Percentiles rank a stretch among this genome's conserved stretches.
phyloP scores from a whole-genome alignment of 1,140 invertebrate genomes.

The Atta texana region DNA sequence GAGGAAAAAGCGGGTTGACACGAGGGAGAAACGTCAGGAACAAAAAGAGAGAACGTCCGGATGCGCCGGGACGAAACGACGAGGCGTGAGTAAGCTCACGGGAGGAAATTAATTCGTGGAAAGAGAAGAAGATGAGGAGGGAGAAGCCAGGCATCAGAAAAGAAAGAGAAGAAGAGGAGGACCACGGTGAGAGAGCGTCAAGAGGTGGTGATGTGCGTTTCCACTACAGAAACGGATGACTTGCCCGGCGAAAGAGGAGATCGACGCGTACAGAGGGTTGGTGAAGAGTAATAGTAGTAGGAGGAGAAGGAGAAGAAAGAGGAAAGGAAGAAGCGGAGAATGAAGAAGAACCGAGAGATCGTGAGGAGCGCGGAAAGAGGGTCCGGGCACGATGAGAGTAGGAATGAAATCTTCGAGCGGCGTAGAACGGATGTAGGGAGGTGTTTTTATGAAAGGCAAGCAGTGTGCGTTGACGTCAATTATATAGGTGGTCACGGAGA shows the following conservation, averaged over 20 bases:
- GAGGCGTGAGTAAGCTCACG: conserved; percentile 60
- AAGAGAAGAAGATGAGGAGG: conserved; percentile 21
- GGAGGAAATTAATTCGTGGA: conserved; percentile 70
- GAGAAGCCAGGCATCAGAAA: conserved; percentile 7
- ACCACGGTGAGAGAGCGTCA: conserved; percentile 7
- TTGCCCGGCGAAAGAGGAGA: conserved; percentile 40
- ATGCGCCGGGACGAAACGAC: conserved; percentile 39
- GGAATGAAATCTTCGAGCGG: conserved; percentile 75
- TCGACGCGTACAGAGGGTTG: conserved; percentile 50
- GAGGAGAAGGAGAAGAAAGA: conserved; percentile 66
- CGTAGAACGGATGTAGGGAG: conserved; percentile 83
- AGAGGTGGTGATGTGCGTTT: conserved; percentile 55
- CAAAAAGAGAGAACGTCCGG: conserved; percentile 24
- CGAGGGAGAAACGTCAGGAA: conserved; percentile 59
- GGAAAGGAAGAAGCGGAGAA: conserved; percentile 48
- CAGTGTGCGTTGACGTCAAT: conserved; percentile 85
- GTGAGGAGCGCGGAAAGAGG: conserved; percentile 25
- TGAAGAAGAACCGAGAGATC: conserved; percentile 4
- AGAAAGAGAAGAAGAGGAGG: background rate
- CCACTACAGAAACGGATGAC: conserved; percentile 62
- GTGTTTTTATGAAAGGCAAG: conserved; percentile 86
- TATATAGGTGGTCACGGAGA: conserved; percentile 83
- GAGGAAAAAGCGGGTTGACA: conserved; percentile 49
- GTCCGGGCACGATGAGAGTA: conserved; percentile 37
- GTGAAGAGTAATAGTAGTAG: conserved; percentile 33